Evolutionary conservation across 2,113 vertebrate genomes (phyloP), one percentile per base, ranked within the genome.

Genomic region (Entomyzon cyanotis): DNA sequence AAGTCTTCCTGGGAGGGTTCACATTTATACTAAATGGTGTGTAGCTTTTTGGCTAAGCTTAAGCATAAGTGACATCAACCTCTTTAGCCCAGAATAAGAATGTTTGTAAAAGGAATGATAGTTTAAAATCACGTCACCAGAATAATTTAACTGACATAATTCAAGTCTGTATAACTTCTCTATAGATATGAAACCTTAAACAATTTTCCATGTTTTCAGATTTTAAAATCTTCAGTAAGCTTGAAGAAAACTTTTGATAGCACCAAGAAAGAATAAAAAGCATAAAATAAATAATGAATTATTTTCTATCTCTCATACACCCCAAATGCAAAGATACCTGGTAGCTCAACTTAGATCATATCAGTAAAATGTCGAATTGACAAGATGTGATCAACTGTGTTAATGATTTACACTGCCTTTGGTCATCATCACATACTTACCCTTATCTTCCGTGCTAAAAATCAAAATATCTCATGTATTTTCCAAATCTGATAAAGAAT

Each of bases 361-460:
- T 39, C 24, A 60, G 5, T 53, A 93, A 76, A 37, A 53, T 49
- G 7, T 81, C 41, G 85, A 85, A 46, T 25, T 84, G 30, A 39
- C 25, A 39, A 44, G 2, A 11, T 13, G 6, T 52, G 24, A 1
- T 2, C 13, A 33, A 21, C 6, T 37, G 10, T 42, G 41, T 4
- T 68, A 63, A 44, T 37, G 19, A 67, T 62, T 89, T 70, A 55
- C 28, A 31, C 12, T 33, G 24, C 3, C 24, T 67, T 83, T 41
- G 35, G 11, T 80, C 21, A 79, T 83, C 23, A 56, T 33, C 41
- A 65, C 17, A 28, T 47, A 20, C 6, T 49, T 71, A 50, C 15
- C 47, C 8, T 60, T 60, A 49, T 58, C 59, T 67, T 76, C 25
- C 19, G 33, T 37, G 11, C 5, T 20, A 31, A 7, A 47, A 82